Conservation (phyloP, 2,113 vertebrate species). For the Aptenodytes patagonicus region DNA sequence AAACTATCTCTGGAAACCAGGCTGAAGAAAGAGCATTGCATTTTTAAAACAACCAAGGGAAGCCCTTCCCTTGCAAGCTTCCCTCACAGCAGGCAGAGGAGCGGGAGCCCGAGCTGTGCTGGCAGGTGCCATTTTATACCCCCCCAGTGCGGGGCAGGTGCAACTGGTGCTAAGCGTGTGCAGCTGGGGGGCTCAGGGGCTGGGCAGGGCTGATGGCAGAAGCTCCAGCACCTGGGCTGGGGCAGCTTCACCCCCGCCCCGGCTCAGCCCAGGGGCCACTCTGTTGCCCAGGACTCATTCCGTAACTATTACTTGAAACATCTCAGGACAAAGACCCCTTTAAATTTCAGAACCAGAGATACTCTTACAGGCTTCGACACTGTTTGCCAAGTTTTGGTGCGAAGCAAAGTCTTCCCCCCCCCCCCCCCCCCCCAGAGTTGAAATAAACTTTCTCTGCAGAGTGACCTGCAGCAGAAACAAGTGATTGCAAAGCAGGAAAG, state of each 20-base stretch:
- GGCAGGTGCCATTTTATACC: background rate
- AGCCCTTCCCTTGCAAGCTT: background rate
- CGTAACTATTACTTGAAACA: background rate
- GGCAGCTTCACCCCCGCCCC: background rate
- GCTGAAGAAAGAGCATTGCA: rapidly evolving
- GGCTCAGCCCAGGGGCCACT: background rate
- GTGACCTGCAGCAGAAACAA: background rate
- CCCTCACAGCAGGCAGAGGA: rapidly evolving
- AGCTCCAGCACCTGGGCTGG: background rate
- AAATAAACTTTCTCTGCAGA: background rate
- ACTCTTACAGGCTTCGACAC: background rate
- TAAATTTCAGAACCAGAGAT: background rate
- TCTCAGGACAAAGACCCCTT: background rate
- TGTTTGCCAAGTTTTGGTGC: background rate
- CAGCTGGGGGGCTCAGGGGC: background rate
- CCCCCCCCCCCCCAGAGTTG: too few relatives aligned
- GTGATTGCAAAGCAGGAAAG: background rate
- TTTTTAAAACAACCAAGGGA: background rate
- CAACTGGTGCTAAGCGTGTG: rapidly evolving
- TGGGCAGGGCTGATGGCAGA: background rate
- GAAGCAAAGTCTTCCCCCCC: background rate
- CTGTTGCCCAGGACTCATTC: background rate
- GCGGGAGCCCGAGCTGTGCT: rapidly evolving
- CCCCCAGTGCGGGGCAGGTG: background rate
- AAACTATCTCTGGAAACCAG: background rate